Evolutionary conservation across 2,888 invertebrate genomes (phyloP).

Genomic region (Scaptomyza tumidula): DNA sequence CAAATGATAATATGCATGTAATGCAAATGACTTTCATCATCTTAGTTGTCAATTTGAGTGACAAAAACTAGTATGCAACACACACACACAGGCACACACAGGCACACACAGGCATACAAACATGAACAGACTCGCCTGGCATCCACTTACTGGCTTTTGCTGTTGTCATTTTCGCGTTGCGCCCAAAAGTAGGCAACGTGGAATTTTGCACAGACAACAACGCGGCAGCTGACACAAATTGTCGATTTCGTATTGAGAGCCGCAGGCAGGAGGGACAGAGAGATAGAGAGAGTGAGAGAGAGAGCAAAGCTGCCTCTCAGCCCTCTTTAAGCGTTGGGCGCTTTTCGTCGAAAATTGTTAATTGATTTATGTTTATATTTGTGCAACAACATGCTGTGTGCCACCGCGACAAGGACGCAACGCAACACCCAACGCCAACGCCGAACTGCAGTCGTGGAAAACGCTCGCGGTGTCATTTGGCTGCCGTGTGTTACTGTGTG

Average conservation of each 20-base stretch:
- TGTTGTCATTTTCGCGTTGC: conserved; percentile 21
- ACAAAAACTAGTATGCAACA: neutral
- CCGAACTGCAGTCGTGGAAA: conserved; percentile 43
- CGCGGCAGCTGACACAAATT: conserved; percentile 55
- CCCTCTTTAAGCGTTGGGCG: conserved; percentile 6
- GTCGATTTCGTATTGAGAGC: conserved; percentile 68
- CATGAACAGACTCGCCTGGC: neutral
- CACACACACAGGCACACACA: neutral
- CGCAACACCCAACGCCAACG: neutral
- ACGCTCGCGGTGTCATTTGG: conserved; percentile 68
- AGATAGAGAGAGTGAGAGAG: conserved; percentile 27
- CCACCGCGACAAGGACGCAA: conserved; percentile 23
- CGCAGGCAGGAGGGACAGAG: conserved; percentile 46
- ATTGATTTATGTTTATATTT: conserved; percentile 80
- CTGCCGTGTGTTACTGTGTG: conserved; percentile 14
- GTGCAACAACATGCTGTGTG: conserved; percentile 78
- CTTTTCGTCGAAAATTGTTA: conserved; percentile 64
- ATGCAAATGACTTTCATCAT: neutral
- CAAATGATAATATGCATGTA: neutral
- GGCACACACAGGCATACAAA: neutral
- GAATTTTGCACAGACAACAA: conserved; percentile 31
- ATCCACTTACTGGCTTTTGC: conserved; percentile 1
- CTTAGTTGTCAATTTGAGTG: neutral
- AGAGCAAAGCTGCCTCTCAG: neutral
- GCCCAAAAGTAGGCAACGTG: conserved; percentile 66